Evolutionary conservation across 2,113 vertebrate species (phyloP).

Genomic region (Eurystomus gularis): DNA sequence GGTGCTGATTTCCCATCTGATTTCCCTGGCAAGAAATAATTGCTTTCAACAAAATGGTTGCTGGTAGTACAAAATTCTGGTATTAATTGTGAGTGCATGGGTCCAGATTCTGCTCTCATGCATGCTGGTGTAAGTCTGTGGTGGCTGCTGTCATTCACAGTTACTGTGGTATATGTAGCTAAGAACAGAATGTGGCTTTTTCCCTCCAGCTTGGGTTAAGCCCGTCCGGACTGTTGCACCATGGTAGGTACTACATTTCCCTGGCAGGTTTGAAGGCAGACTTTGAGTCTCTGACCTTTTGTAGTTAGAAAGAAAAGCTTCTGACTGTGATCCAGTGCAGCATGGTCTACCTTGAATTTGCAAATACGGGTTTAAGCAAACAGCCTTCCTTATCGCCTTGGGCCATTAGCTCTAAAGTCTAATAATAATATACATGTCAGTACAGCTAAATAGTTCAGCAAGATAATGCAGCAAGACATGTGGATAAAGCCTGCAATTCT

Average conservation of each 20-base stretch:
- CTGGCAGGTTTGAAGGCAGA: not conserved
- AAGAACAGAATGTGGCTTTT: not conserved
- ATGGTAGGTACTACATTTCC: not conserved
- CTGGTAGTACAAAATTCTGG: not conserved
- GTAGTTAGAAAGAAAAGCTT: not conserved
- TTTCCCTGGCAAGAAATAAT: slow-evolving; percentile 48
- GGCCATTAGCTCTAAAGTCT: slow-evolving; percentile 28
- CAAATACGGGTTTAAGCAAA: slow-evolving; percentile 5
- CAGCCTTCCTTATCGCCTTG: not conserved
- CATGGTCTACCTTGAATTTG: slow-evolving; percentile 27
- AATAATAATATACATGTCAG: slow-evolving; percentile 39
- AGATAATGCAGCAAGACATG: slow-evolving; percentile 23
- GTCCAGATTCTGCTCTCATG: not conserved
- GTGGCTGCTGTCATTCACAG: not conserved
- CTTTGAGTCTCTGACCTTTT: not conserved
- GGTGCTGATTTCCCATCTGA: slow-evolving; percentile 54
- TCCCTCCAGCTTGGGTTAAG: not conserved
- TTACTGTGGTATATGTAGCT: not conserved
- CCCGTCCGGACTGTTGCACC: not conserved
- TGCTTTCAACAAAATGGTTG: slow-evolving; percentile 21
- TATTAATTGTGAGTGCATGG: not conserved
- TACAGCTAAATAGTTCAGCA: slow-evolving; percentile 26
- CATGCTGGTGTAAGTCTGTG: not conserved
- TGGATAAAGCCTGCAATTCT: not conserved
- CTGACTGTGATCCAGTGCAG: not conserved